A percentile compares a stretch with the other conserved stretches of the same genome.
phyloP scores from a whole-genome alignment of 2,888 invertebrate species.

The Agrotis puta region DNA sequence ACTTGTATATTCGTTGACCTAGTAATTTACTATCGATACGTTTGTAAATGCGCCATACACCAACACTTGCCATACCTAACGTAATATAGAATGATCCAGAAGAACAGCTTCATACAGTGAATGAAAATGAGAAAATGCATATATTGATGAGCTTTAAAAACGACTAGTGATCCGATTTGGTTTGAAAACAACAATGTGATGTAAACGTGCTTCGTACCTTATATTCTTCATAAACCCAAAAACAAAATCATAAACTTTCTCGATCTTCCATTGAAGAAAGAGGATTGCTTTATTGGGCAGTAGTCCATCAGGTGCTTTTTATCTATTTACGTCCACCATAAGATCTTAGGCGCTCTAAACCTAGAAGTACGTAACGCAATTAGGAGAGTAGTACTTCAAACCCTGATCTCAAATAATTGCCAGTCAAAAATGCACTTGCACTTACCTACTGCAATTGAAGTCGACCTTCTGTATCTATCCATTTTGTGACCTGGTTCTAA shows the following conservation, averaged over 20 bases:
- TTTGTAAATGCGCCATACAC: slow-evolving; percentile 17
- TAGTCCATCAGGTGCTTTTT: too few relatives aligned
- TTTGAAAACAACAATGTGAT: too few relatives aligned
- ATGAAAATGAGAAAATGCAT: not conserved
- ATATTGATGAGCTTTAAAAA: not conserved
- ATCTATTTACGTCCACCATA: too few relatives aligned
- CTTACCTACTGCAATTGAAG: not conserved
- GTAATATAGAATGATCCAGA: not conserved
- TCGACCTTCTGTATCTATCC: not conserved
- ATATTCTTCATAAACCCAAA: too few relatives aligned
- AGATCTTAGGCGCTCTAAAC: not conserved
- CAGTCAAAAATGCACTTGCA: not conserved
- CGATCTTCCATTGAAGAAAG: too few relatives aligned
- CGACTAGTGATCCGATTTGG: not conserved
- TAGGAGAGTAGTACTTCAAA: not conserved
- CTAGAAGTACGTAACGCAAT: too few relatives aligned
- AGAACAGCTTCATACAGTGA: not conserved
- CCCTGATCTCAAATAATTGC: not conserved
- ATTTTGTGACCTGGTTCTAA: not conserved
- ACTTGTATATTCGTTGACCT: slow-evolving; percentile 16
- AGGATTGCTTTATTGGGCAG: too few relatives aligned
- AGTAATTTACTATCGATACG: slow-evolving; percentile 9
- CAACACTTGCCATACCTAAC: not conserved
- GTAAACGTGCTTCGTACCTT: too few relatives aligned
- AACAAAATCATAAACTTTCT: too few relatives aligned